Evolutionary conservation across 1,140 invertebrate genomes (phyloP), one percentile per base, ranked within the genome.

Genomic region (Tetraneura akinire): DNA sequence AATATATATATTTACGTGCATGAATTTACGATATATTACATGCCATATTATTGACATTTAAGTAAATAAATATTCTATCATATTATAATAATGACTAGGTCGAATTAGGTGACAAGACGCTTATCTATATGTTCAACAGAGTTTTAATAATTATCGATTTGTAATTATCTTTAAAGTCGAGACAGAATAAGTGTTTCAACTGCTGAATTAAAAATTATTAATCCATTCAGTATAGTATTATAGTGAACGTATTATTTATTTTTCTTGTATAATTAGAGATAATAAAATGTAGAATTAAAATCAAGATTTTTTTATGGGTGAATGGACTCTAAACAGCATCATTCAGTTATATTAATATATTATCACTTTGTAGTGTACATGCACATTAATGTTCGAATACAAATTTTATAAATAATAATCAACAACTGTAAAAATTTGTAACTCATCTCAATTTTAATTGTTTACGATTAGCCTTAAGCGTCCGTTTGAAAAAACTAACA

Each of bases 51-150:
- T 49, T 49, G 23, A 70, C 10, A 70, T 49, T 26, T 16, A 68
- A 51, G 45, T 51, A 71, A 71, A 71, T 29, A 51, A 18, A 51
- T 45, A 68, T 71, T 29, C 49, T 42, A 51, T 14, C 51, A 71
- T 29, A 10, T 51, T 10, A 16, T 71, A n/a, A 71, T 71, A 29
- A 71, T 29, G 16, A 71, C 68, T 51, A 68, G 37, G 5, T 64
- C 18, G 62, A 47, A n/a, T 49, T 51, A 14, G n/a, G 45, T 51
- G 45, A 51, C 47, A 29, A 29, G 26, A 16, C 23, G 29, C 10
- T 71, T 51, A 71, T 37, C 13, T 18, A 5, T 47, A 4, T n/a
- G n/a, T n/a, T n/a, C n/a, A n/a, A n/a, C n/a, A n/a, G n/a, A n/a
- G 11, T 68, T 47, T 32, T 51, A 51, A 71, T 21, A 11, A 29